Base-by-base conservation (phyloP, 1,140 invertebrate species). In the Megalonaias nervosa region DNA sequence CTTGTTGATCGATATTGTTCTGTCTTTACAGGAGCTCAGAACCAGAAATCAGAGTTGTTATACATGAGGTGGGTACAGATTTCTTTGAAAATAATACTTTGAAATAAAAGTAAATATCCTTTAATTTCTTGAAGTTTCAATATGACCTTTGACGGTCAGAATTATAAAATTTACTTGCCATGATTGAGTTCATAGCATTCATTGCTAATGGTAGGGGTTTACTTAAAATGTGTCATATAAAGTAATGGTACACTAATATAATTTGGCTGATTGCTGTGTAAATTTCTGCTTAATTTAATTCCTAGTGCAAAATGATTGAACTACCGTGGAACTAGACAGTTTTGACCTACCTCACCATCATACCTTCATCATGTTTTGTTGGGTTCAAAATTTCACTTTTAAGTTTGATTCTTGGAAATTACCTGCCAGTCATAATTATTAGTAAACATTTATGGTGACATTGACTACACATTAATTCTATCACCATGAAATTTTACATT, bases 31-130 rank as follows among this genome's bases (percentile, higher is more conserved):
- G 84, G 65, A 72, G 68, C 67, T 74, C 65, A 48, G 75, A 83
- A 56, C 74, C 81, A 74, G 85, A 88, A 68, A 85, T 87, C 26
- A 84, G 85, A 81, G 85, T 87, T 70, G 85, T 88, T 48, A 86
- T 88, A 16, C 83, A 86, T 75, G 82, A 86, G 84, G 87, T 87
- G 80, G 75, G 55, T 67, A 31, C 65, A 19, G 61, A 15, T 71
- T 61, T 48, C 26, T n/a, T 48, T 16, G 57, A 67, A 56, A 19
- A 23, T 67, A 61, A 16, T 61, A 55, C 38, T 23, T n/a, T 31
- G 26, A 55, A 57, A 38, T 31, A 31, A 21, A 31, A 68, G 21
- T 62, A 79, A 74, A 31, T 23, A n/a, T 70, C n/a, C n/a, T 17
- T 21, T 57, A 38, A 65, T 26, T 26, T 17, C 55, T 67, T 71